Evolutionary conservation across 2,113 vertebrate species (phyloP).

Genomic region (Tauraco erythrolophus): DNA sequence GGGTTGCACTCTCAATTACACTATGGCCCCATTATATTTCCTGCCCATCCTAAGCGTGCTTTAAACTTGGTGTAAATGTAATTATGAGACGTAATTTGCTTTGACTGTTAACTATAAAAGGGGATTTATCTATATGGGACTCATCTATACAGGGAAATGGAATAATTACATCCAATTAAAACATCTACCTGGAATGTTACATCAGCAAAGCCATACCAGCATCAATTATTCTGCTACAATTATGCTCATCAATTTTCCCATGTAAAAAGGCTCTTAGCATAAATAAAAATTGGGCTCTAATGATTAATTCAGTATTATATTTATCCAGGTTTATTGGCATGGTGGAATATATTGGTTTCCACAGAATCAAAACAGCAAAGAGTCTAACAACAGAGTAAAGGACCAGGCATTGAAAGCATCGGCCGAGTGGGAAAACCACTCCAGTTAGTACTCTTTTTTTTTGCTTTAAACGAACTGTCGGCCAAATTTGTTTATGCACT

Average conservation of each 20-base stretch:
- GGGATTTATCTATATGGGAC: neutral
- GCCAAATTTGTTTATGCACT: neutral
- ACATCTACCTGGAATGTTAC: slow-evolving; percentile 9
- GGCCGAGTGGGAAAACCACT: neutral
- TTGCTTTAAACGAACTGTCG: neutral
- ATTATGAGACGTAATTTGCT: slow-evolving; percentile 49
- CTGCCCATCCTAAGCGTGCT: neutral
- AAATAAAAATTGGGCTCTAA: slow-evolving; percentile 36
- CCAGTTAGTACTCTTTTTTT: neutral
- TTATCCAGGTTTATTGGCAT: slow-evolving; percentile 28
- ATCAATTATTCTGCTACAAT: neutral
- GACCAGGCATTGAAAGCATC: neutral
- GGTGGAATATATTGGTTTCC: slow-evolving; percentile 22
- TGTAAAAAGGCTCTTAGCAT: slow-evolving; percentile 8
- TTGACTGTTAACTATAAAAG: neutral
- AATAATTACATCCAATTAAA: slow-evolving; percentile 49
- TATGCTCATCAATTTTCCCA: neutral
- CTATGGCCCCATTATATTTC: neutral
- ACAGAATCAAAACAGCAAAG: neutral
- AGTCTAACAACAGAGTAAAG: neutral
- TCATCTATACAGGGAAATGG: neutral
- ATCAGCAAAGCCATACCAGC: neutral
- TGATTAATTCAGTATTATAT: slow-evolving; percentile 25
- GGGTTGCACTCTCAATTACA: slow-evolving; percentile 20
- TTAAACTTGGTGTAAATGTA: slow-evolving; percentile 32